These are phyloP conservation scores for Hybos culiciformis DNA, from an alignment of 2,888 invertebrate species.

Conservation along the genomic window DNA sequence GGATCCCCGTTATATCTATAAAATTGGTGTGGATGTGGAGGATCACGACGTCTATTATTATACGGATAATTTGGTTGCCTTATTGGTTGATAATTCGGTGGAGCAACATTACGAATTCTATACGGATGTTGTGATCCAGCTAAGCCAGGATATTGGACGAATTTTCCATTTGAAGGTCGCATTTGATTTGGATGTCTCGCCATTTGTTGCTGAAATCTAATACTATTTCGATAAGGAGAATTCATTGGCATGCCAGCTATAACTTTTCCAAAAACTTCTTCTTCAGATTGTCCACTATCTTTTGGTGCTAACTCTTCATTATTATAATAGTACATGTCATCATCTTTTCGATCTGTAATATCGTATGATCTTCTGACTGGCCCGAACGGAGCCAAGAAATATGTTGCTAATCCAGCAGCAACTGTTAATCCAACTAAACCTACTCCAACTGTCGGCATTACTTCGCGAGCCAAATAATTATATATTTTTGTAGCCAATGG, in stretches of 20 bases:
- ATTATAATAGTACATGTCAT: slow-evolving; percentile 52
- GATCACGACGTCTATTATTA: slow-evolving; percentile 5
- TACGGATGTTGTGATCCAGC: slow-evolving; percentile 13
- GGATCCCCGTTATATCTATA: slow-evolving; percentile 8
- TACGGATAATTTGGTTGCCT: slow-evolving; percentile 3
- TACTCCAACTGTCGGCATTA: slow-evolving; percentile 68
- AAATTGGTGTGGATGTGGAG: slow-evolving; percentile 6
- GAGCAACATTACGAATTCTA: slow-evolving; percentile 5
- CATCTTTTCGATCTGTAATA: slow-evolving; percentile 45
- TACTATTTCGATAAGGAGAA: slow-evolving; percentile 33
- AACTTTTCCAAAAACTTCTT: slow-evolving; percentile 62
- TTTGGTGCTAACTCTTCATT: slow-evolving; percentile 51
- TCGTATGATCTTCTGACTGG: slow-evolving; percentile 53
- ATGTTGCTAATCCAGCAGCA: slow-evolving; percentile 60
- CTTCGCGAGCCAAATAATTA: slow-evolving; percentile 62
- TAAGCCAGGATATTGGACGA: slow-evolving; percentile 12
- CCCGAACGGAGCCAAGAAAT: slow-evolving; percentile 55
- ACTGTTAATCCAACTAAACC: slow-evolving; percentile 61
- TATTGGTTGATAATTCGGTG: slow-evolving; percentile 2
- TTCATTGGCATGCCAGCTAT: slow-evolving; percentile 53
- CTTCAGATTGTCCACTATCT: slow-evolving; percentile 57
- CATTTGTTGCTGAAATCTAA: slow-evolving; percentile 16
- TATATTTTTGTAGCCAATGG: slow-evolving; percentile 61
- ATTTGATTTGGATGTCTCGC: neutral
- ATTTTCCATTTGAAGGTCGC: neutral